Evolutionary conservation across 2,113 vertebrate species (phyloP), one percentile per base, ranked within the genome.

Genomic region (Daphoenositta chrysoptera): DNA sequence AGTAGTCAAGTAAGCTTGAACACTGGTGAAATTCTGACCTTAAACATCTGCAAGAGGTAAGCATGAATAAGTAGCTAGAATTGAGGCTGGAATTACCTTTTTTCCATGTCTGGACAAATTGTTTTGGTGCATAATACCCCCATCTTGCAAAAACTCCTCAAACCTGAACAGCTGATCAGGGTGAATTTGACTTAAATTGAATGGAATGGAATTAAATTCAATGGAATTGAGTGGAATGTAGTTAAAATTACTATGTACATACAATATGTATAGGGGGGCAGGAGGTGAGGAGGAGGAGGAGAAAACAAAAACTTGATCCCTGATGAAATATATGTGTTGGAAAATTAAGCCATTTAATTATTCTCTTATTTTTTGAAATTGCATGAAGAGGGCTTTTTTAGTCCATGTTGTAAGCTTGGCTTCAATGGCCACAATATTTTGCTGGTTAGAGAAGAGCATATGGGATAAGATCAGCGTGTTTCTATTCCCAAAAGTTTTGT

Each of bases 231-330:
- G 17, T 53, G 42, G 11, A 54, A 42, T 27, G 15, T 63, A 24
- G 15, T 65, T 86, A 23, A 63, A 79, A 30, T 33, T 71, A 6
- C 15, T 51, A 0, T 19, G 3, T 42, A 18, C 1, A 1, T 72
- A 13, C 8, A 9, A 6, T 30, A 6, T 57, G 1, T 22, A 8
- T 63, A 10, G 13, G 4, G 7, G 1, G 0, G 17, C 24, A 51
- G 20, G 6, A 61, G 44, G 5, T 39, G 27, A 69, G 63, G 44
- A 40, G 45, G 44, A 40, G 45, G 10, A 87, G 19, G 26, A 60
- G 18, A 37, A 75, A 57, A 91, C 31, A 21, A 37, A 13, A 70
- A 61, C 22, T 66, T 83, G 23, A 31, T 78, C 42, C 26, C 1
- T 30, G 39, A 12, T 27, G 10, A 56, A 79, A 45, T 80, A 10